A percentile compares a stretch with the other conserved stretches of the same genome.
Conservation (phyloP, 37 sponge, comb jelly and placozoan species). For the Mnemiopsis leidyi region DNA sequence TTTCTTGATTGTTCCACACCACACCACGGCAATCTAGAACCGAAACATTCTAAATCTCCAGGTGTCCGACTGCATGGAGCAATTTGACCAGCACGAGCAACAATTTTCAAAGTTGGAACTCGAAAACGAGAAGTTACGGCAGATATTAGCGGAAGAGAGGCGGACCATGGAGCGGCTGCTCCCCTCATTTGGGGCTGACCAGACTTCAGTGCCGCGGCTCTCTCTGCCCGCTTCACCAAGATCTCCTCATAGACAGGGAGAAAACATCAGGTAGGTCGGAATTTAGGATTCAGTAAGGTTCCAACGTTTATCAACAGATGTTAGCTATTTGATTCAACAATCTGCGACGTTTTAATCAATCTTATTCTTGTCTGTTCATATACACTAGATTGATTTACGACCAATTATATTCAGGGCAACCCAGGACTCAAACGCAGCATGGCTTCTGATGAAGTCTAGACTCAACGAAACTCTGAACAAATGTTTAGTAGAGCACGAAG, state of each 20-base stretch:
- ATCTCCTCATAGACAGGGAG: neutral
- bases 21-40: no score
- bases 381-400: no score
- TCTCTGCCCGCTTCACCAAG: neutral
- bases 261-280: slow-evolving; percentile 24
- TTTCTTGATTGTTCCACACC: no score
- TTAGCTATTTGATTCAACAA: neutral
- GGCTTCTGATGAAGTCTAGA: slow-evolving; percentile 39
- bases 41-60: no score
- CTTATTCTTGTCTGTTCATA: no score
- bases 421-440: slow-evolving; percentile 14
- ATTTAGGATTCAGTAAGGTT: no score
- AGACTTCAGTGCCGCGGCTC: neutral
- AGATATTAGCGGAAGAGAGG: slow-evolving; percentile 42
- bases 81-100: neutral
- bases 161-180: neutral
- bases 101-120: slow-evolving; percentile 1
- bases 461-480: slow-evolving; percentile 44
- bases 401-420: slow-evolving; percentile 7
- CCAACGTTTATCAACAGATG: no score
- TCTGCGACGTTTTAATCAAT: no score
- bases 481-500: neutral
- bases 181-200: neutral
- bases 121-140: slow-evolving; percentile 23
- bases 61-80: neutral